phyloP scores from a whole-genome alignment of 2,113 vertebrate genomes.

The Corvus cornix region DNA sequence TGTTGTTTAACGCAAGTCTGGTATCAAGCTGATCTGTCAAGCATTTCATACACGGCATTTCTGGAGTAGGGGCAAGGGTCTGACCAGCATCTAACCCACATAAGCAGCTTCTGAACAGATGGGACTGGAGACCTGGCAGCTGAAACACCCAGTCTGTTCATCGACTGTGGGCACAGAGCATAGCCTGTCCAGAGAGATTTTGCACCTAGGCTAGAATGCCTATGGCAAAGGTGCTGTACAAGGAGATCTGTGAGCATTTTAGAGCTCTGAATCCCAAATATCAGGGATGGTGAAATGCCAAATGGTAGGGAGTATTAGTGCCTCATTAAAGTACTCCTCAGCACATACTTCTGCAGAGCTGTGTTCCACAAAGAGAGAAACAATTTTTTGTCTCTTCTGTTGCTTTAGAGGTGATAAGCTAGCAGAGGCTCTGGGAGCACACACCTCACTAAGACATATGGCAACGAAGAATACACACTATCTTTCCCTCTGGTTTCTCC shows the following conservation, averaged over 20 bases:
- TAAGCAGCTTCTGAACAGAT: slow-evolving; percentile 27
- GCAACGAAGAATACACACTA: neutral
- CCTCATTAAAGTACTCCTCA: neutral
- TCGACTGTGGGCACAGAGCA: neutral
- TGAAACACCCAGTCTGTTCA: neutral
- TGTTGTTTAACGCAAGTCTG: neutral
- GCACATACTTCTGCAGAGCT: neutral
- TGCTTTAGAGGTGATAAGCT: neutral
- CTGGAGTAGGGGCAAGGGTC: neutral
- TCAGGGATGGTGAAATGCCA: neutral
- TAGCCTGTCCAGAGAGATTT: neutral
- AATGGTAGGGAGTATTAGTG: neutral
- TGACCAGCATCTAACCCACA: neutral
- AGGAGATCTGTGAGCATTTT: neutral
- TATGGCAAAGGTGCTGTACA: slow-evolving; percentile 3
- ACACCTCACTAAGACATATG: neutral
- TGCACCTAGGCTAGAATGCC: neutral
- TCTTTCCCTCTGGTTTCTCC: neutral
- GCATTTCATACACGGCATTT: rapidly evolving
- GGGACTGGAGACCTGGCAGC: neutral
- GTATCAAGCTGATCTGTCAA: neutral
- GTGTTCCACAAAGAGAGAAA: neutral
- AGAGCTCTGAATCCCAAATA: neutral
- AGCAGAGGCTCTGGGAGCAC: neutral
- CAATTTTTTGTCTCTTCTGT: neutral